phyloP scores from a whole-genome alignment of 2,113 vertebrate species.

The Struthio camelus region DNA sequence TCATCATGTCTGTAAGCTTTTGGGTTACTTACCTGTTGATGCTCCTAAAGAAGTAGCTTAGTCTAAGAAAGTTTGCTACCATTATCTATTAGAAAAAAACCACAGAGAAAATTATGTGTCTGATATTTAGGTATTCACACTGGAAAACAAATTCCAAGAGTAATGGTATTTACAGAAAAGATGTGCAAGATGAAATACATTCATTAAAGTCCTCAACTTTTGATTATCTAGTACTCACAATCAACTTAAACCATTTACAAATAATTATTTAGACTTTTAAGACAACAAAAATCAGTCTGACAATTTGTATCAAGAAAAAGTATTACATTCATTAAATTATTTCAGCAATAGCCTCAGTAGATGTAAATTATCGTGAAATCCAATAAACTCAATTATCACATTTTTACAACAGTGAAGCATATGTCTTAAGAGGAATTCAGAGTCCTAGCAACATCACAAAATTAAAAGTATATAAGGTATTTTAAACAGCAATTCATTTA shows the following conservation, averaged over 20 bases:
- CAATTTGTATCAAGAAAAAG: background rate
- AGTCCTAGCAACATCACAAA: background rate
- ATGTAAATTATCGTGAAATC: conserved; percentile 17
- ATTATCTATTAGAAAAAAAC: background rate
- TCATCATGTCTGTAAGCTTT: background rate
- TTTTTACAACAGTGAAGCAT: background rate
- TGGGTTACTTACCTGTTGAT: background rate
- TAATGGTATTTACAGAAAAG: background rate
- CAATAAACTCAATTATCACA: background rate
- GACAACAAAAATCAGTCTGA: conserved; percentile 7
- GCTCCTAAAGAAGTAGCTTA: background rate
- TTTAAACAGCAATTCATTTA: background rate
- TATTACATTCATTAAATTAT: background rate
- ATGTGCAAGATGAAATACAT: background rate
- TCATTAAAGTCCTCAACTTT: background rate
- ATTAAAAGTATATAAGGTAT: background rate
- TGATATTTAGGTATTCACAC: background rate
- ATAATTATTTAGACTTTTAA: background rate
- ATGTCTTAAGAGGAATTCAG: background rate
- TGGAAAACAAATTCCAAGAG: background rate
- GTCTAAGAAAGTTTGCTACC: background rate
- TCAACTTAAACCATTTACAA: background rate
- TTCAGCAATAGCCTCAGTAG: background rate
- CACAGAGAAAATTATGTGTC: background rate
- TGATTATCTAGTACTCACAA: background rate